These are phyloP conservation scores for Hypolimnas misippus DNA, from an alignment of 2,888 invertebrate species.

Conservation along the genomic window DNA sequence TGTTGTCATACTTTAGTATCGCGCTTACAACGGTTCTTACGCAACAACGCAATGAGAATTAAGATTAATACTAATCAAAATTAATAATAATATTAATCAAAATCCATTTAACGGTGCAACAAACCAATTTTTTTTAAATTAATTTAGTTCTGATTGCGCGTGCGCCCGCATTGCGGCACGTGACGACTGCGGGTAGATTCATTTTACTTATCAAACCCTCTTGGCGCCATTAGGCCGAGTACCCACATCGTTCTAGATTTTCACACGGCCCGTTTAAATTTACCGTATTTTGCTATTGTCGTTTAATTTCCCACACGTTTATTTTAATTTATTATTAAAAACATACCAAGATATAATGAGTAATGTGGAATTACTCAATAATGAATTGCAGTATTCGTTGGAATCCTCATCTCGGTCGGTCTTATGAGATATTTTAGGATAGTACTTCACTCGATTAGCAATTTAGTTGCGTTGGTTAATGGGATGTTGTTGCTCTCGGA, in stretches of 20 bases:
- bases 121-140: slow-evolving; percentile 40
- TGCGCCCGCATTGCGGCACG: slow-evolving; percentile 62
- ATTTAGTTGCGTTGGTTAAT: slow-evolving; percentile 5
- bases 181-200: slow-evolving; percentile 51
- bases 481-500: background rate
- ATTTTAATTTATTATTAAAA: slow-evolving; percentile 8
- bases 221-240: slow-evolving; percentile 53
- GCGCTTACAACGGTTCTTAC: too few relatives aligned
- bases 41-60: background rate
- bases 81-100: slow-evolving; percentile 32
- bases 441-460: background rate
- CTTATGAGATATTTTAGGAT: slow-evolving; percentile 1
- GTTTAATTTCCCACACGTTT: background rate
- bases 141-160: slow-evolving; percentile 50
- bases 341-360: slow-evolving; percentile 1
- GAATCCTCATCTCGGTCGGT: background rate
- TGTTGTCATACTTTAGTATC: background rate
- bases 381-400: background rate
- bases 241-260: slow-evolving; percentile 74
- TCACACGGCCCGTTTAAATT: slow-evolving; percentile 54
- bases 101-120: slow-evolving; percentile 23
- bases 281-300: slow-evolving; percentile 20
- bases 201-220: slow-evolving; percentile 62
- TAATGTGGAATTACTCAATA: background rate
- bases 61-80: background rate